phyloP scores from a whole-genome alignment of 2,888 invertebrate genomes.

The Byasa hedistus region DNA sequence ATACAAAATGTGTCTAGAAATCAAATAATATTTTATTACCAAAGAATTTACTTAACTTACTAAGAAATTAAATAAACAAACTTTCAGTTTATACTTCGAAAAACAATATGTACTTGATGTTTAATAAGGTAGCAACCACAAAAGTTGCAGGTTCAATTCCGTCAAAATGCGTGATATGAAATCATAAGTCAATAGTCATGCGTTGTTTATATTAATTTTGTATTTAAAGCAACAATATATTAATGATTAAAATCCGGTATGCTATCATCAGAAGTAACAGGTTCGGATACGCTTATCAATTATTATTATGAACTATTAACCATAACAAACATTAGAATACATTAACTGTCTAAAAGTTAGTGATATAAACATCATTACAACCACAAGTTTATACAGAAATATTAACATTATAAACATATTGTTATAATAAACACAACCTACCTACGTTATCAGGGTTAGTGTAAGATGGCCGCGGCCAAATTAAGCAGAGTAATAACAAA shows the following conservation, averaged over 20 bases:
- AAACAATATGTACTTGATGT: not conserved
- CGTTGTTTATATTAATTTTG: not conserved
- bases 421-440: slow-evolving; percentile 33
- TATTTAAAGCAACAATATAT: not conserved
- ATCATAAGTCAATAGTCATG: not conserved
- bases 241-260: not conserved
- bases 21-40: not conserved
- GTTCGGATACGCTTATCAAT: not conserved
- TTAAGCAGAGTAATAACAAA: slow-evolving; percentile 56
- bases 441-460: slow-evolving; percentile 74
- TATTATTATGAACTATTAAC: not conserved
- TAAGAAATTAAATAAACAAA: too few species aligned
- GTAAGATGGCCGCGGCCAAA: slow-evolving; percentile 61
- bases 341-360: not conserved
- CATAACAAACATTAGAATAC: not conserved
- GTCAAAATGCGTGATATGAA: not conserved
- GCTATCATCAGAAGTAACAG: not conserved
- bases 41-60: too few species aligned
- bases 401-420: not conserved
- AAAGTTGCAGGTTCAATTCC: not conserved
- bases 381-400: not conserved
- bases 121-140: not conserved
- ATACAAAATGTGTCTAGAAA: not conserved
- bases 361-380: not conserved
- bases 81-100: too few species aligned